phyloP scores from a whole-genome alignment of 2,888 invertebrate species.

The Diaphora mendica region DNA sequence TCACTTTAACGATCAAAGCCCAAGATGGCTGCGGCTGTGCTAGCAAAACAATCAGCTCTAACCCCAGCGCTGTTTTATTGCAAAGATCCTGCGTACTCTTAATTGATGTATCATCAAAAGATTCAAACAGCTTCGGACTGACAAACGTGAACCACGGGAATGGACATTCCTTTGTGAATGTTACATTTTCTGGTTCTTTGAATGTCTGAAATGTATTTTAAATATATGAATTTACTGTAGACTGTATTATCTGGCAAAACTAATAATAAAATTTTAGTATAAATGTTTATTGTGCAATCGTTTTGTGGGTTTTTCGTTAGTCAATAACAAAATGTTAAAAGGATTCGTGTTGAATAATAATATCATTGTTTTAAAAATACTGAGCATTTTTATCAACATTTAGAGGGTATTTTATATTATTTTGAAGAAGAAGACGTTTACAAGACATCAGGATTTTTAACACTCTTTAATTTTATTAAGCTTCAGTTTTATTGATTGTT shows the following conservation, averaged over 20 bases:
- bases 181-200: constrained; percentile 64
- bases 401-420: too few species aligned
- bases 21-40: constrained; percentile 93
- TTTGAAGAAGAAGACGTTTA: too few species aligned
- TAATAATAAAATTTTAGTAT: too few species aligned
- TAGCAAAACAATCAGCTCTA: constrained; percentile 90
- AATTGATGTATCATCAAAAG: constrained; percentile 68
- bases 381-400: too few species aligned
- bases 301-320: too few species aligned
- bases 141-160: constrained; percentile 91
- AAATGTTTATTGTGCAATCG: too few species aligned
- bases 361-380: too few species aligned
- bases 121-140: constrained; percentile 87
- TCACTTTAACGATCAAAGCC: constrained; percentile 91
- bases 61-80: constrained; percentile 87
- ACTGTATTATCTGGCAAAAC: constrained; percentile 19
- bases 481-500: too few species aligned
- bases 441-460: too few species aligned
- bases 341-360: too few species aligned
- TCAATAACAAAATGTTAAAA: too few species aligned
- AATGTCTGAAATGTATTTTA: constrained; percentile 63
- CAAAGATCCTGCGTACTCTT: constrained; percentile 82
- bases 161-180: constrained; percentile 75
- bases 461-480: too few species aligned
- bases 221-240: not conserved